Conservation (phyloP, 2,888 invertebrate species). For the Prenolepis imparis region DNA sequence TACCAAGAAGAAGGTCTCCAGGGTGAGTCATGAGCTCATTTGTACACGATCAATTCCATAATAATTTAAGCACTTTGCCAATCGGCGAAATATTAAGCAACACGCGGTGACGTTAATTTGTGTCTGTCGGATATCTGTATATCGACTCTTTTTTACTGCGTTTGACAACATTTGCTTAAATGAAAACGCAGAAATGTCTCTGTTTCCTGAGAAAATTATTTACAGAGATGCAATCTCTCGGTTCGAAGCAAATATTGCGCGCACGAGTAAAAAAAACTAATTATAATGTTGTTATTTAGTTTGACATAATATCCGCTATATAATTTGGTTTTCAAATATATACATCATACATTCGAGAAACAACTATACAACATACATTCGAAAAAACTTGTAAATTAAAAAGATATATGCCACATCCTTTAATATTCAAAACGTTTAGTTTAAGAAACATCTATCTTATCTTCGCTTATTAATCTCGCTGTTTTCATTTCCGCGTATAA, state of each 20-base stretch:
- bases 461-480: background rate
- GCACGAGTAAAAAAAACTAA: background rate
- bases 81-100: slow-evolving; percentile 46
- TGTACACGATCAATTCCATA: slow-evolving; percentile 22
- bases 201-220: slow-evolving; percentile 5
- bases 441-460: background rate
- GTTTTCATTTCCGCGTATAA: background rate
- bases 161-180: slow-evolving; percentile 32
- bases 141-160: background rate
- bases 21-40: slow-evolving; percentile 78
- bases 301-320: background rate
- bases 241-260: slow-evolving; percentile 11
- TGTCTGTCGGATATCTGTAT: background rate
- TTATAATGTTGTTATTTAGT: background rate
- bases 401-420: background rate
- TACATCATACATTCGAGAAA: background rate
- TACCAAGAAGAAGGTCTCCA: slow-evolving; percentile 85
- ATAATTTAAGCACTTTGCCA: slow-evolving; percentile 22
- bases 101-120: background rate
- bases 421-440: slow-evolving; percentile 5
- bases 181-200: background rate
- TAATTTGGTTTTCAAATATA: background rate
- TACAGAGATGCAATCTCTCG: background rate
- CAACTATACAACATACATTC: background rate
- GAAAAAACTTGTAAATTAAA: background rate